These are phyloP conservation scores for Alouatta palliata DNA, from an alignment of 2,113 vertebrate genomes.

Conservation along the genomic window DNA sequence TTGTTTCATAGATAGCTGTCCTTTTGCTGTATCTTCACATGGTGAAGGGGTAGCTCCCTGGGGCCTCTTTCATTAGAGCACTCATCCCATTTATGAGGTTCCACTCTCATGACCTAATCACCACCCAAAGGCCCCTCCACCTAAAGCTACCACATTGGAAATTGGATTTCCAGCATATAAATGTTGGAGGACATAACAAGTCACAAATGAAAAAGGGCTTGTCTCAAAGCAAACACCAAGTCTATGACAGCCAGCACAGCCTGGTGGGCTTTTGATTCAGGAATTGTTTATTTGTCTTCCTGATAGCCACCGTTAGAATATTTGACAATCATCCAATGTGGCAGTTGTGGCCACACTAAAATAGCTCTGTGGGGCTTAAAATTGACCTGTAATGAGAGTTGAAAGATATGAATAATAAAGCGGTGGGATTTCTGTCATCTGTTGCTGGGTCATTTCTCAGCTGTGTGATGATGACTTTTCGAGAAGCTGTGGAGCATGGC, in stretches of 20 bases:
- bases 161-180: not conserved
- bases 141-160: not conserved
- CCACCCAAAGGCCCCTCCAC: too few species aligned
- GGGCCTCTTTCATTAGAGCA: not conserved
- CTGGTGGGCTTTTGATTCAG: not conserved
- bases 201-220: not conserved
- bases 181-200: not conserved
- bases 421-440: slow-evolving; percentile 10
- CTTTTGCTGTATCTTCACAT: not conserved
- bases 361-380: not conserved
- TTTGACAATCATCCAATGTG: not conserved
- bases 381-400: slow-evolving; percentile 41
- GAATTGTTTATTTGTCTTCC: not conserved
- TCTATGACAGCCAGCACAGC: not conserved
- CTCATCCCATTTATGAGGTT: not conserved
- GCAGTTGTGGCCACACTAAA: not conserved
- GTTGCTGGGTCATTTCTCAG: slow-evolving; percentile 10
- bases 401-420: slow-evolving; percentile 61
- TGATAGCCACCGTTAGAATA: not conserved
- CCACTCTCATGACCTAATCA: not conserved
- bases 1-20: not conserved
- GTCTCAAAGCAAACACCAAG: not conserved
- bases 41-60: not conserved
- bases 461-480: slow-evolving; percentile 41
- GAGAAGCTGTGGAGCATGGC: not conserved